A percentile compares a stretch with the other conserved stretches of the same genome.
Conservation (phyloP, 2,888 invertebrate species). For the Drosophila sordidula region DNA sequence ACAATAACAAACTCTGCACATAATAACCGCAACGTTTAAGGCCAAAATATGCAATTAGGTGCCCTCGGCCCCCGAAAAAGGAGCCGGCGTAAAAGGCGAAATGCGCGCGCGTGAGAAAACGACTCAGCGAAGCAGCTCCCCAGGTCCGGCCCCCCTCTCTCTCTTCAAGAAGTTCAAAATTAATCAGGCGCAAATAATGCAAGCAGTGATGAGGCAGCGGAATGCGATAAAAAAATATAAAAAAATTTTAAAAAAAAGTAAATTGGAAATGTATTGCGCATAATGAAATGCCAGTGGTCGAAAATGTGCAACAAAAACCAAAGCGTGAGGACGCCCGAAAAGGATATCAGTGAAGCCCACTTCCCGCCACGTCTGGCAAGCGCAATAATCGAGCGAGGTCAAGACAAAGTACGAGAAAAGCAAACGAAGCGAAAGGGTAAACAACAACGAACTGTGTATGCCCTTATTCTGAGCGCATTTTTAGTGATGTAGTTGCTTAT, state of each 20-base stretch:
- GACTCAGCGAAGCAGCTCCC: background rate
- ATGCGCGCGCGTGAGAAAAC: slow-evolving; percentile 59
- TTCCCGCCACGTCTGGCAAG: background rate
- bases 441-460: background rate
- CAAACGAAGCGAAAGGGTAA: background rate
- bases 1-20: slow-evolving; percentile 36
- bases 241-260: slow-evolving; percentile 34
- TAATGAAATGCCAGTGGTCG: slow-evolving; percentile 46
- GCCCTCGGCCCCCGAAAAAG: slow-evolving; percentile 13
- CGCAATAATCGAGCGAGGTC: slow-evolving; percentile 47
- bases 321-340: slow-evolving; percentile 33
- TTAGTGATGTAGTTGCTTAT: too few relatives aligned
- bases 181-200: slow-evolving; percentile 80
- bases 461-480: background rate
- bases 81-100: slow-evolving; percentile 17
- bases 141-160: background rate
- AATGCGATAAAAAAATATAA: slow-evolving; percentile 63
- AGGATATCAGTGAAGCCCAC: slow-evolving; percentile 11
- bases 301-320: slow-evolving; percentile 12
- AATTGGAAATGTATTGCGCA: slow-evolving; percentile 60
- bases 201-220: slow-evolving; percentile 60
- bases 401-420: slow-evolving; percentile 21
- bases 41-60: slow-evolving; percentile 73
- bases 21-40: slow-evolving; percentile 69
- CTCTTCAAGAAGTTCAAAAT: slow-evolving; percentile 46